phyloP scores from a whole-genome alignment of 2,113 vertebrate species.

The Cephalopholis sonnerati region DNA sequence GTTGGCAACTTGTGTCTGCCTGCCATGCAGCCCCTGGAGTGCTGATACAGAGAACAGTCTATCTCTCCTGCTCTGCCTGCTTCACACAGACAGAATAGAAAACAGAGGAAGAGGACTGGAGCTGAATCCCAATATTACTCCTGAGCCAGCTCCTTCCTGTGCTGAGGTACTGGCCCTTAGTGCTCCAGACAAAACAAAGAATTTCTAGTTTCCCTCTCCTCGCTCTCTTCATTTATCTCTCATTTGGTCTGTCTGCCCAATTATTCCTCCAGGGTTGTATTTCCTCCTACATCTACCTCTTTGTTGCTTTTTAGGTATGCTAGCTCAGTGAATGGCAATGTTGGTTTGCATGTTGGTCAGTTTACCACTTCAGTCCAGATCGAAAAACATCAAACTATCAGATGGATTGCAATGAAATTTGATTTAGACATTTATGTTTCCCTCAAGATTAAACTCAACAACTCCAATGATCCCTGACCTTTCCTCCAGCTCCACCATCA shows the following conservation, averaged over 20 bases:
- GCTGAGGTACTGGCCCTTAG: constrained; percentile 27
- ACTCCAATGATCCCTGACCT: background rate
- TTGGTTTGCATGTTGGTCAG: too few species aligned
- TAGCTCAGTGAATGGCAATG: too few species aligned
- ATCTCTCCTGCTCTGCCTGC: constrained; percentile 47
- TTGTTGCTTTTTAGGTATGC: too few species aligned
- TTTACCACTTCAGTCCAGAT: background rate
- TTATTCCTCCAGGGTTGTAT: too few species aligned
- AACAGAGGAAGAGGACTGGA: constrained; percentile 53
- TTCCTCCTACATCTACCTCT: too few species aligned
- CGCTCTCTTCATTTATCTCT: too few species aligned
- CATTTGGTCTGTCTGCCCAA: too few species aligned
- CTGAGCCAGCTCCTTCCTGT: constrained; percentile 32
- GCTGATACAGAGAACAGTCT: constrained; percentile 65
- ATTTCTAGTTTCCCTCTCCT: background rate
- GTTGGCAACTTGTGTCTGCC: constrained; percentile 51
- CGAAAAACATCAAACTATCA: background rate
- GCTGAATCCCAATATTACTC: constrained; percentile 65
- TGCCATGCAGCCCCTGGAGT: constrained; percentile 51
- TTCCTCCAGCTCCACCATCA: background rate
- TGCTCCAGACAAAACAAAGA: background rate
- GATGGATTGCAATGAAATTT: background rate
- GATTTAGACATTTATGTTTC: background rate
- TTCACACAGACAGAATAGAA: constrained; percentile 67
- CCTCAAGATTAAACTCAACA: background rate